Percentiles rank a stretch among this genome's conserved stretches.
Evolutionary conservation across 2,888 invertebrate species (phyloP).

Genomic region (Tiliacea aurago): DNA sequence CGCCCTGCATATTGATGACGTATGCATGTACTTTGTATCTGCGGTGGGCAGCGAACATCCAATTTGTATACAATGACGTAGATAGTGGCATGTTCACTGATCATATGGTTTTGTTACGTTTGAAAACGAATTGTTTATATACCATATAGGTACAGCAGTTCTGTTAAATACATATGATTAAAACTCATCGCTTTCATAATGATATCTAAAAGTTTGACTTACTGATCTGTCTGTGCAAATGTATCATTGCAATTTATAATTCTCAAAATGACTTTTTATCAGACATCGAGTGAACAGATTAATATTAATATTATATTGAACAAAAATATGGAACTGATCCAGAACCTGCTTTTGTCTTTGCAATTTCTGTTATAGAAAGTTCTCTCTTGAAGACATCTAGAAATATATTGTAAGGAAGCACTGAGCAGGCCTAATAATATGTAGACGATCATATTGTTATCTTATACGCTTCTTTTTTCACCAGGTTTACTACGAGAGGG

Average conservation of each 20-base stretch:
- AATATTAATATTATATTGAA: background rate
- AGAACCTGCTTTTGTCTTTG: background rate
- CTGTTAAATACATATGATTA: background rate
- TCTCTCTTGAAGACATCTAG: background rate
- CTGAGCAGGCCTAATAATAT: background rate
- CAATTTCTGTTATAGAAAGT: background rate
- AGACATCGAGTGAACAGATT: background rate
- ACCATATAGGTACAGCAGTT: background rate
- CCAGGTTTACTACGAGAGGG: slow-evolving; percentile 95
- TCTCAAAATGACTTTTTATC: background rate
- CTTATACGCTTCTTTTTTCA: background rate
- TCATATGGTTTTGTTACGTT: background rate
- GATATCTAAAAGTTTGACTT: background rate
- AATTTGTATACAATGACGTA: slow-evolving; percentile 11
- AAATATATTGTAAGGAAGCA: too few relatives aligned
- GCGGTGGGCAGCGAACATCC: slow-evolving; percentile 25
- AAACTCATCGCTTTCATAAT: background rate
- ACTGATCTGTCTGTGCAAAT: background rate
- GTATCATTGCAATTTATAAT: background rate
- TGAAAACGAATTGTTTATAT: background rate
- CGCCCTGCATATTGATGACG: slow-evolving; percentile 55
- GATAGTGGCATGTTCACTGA: background rate
- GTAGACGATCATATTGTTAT: background rate
- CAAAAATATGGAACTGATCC: background rate
- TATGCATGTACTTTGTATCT: slow-evolving; percentile 23